Evolutionary conservation across 2,797 vertebrate genomes (phyloP).

Genomic region (Morus bassanus): DNA sequence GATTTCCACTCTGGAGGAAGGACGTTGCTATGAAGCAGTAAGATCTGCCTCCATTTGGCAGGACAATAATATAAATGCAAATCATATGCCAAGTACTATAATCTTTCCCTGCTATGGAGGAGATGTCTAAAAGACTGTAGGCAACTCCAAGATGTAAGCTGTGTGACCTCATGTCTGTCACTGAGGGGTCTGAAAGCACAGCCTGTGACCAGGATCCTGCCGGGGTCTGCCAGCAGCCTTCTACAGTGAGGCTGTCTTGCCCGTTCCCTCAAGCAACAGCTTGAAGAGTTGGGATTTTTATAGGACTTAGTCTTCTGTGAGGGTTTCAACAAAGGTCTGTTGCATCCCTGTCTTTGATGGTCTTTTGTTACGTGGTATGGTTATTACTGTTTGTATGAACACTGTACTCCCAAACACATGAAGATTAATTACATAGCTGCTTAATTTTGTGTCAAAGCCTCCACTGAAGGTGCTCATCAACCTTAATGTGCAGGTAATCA

Average conservation of each 20-base stretch:
- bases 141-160: not conserved
- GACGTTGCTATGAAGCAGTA: not conserved
- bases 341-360: too few species aligned
- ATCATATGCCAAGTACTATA: not conserved
- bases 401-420: accelerated
- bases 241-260: too few species aligned
- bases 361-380: not conserved
- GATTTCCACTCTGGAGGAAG: not conserved
- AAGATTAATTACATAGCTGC: not conserved
- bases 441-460: not conserved
- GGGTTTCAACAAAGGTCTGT: too few species aligned
- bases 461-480: not conserved
- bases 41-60: not conserved
- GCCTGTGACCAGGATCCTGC: not conserved
- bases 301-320: too few species aligned
- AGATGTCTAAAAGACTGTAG: not conserved
- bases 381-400: not conserved
- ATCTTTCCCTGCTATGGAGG: not conserved
- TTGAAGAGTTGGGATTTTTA: not conserved
- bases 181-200: too few species aligned
- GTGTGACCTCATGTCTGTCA: not conserved
- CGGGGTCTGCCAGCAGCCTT: not conserved
- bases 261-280: not conserved
- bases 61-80: not conserved
- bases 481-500: too few species aligned